Base-by-base conservation (phyloP, 2,797 vertebrate genomes). In the Furcifer pardalis region DNA sequence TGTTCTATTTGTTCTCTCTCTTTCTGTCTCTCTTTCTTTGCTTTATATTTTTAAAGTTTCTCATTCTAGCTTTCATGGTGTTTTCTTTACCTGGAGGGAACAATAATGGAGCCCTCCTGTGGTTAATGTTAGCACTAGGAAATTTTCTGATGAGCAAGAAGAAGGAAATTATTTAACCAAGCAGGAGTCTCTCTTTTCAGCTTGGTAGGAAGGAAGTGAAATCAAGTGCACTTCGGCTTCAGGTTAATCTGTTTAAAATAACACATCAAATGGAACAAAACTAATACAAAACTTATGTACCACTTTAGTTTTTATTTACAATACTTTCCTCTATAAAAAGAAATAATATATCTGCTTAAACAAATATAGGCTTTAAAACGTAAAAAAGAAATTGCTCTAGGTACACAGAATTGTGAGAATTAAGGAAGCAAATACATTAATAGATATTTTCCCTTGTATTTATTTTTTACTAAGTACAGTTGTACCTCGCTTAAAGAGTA, bases 21-120 rank as follows among this genome's bases (percentile, higher is more conserved):
- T 89, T 90, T 83, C 92, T 90, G 74, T 65, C 80, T 1, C 0
- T 74, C 66, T 69, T 79, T 32, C 87, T 84, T 12, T 1, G 13
- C 89, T 91, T 93, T 91, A 88, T 80, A 86, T 93, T 92, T 71
- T 87, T 40, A 65, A 86, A 84, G 82, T 91, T 92, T 92, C 79
- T 82, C 79, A 83, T 91, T 90, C 85, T 89, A 90, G 90, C 85
- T 89, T 89, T 87, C 83, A 90, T 32, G 81, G 89, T 82, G 77
- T 44, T 90, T 89, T 81, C 86, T 78, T 90, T 91, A 77, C 81
- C 89, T 91, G 89, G 85, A 84, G 86, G 92, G 87, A 94, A 93
- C 86, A 89, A 88, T 86, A 91, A 92, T 82, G 44, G 86, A 92
- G 90, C 85, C 82, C 89, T 93, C 86, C 90, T 92, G 81, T 81